Evolutionary conservation across 1,140 invertebrate species (phyloP), one percentile per base, ranked within the genome.

Genomic region (Heliothis subflexa): DNA sequence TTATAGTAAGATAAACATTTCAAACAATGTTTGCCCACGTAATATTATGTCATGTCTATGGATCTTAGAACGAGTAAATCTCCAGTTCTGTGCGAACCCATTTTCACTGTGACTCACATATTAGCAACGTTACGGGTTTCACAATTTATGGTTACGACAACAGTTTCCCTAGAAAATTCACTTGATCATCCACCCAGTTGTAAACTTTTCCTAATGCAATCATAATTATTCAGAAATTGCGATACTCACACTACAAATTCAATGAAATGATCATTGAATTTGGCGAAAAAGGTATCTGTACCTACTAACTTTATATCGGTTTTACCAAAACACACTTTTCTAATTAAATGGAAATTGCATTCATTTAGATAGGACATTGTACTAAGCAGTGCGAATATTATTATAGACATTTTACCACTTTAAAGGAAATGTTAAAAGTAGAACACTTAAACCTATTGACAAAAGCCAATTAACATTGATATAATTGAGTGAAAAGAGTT

Each of bases 401-500:
- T 25, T 25, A n/a, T 25, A 25, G 2, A 0, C 21, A 25, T 25
- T 40, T 9, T 40, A 40, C 5, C 3, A 9, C 33, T 40, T 40
- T 9, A 40, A 40, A 40, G 33, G 33, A 40, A 40, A 40, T 40
- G 16, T 18, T 7, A 68, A 54, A 71, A 71, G 68, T 71, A 55
- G 68, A 55, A 55, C 50, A 54, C 21, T 18, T n/a, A 9, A 66
- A 10, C 13, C 25, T 71, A 71, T 54, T 71, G 50, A 71, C 49
- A 55, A 71, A 54, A 47, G 16, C 12, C 16, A 57, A 45, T 59
- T 73, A 57, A 47, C 71, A 54, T 73, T 47, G 33, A 40, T 45
- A 61, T 57, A 72, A 72, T 73, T 59, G 33, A 59, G n/a, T 49
- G 54, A 59, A 59, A 73, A 73, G 16, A 55, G 11, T 59, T 73